These are phyloP conservation scores for Lysiphlebus fabarum DNA, from an alignment of 1,140 invertebrate genomes.

Conservation along the genomic window DNA sequence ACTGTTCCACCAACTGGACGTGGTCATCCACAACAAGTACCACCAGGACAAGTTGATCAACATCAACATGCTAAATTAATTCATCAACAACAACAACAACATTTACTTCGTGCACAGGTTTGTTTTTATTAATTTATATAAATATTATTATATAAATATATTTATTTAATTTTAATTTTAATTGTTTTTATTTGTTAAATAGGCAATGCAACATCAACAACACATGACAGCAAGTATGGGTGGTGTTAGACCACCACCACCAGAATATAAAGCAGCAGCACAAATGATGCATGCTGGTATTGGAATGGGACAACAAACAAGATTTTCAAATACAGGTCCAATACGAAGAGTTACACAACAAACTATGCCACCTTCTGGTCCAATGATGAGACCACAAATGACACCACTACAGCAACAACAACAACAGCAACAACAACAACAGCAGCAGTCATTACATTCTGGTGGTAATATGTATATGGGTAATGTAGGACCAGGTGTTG, in stretches of 20 bases:
- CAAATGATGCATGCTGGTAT: slow-evolving; percentile 61
- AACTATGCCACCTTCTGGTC: slow-evolving; percentile 67
- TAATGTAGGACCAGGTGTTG: slow-evolving; percentile 17
- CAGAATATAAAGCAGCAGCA: slow-evolving; percentile 69
- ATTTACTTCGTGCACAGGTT: slow-evolving; percentile 57
- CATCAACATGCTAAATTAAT: slow-evolving; percentile 64
- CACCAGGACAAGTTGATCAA: slow-evolving; percentile 49
- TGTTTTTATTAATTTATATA: neutral
- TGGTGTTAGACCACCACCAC: slow-evolving; percentile 65
- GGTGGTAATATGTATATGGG: slow-evolving; percentile 51
- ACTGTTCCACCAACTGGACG: slow-evolving; percentile 31
- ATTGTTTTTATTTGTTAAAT: slow-evolving; percentile 24
- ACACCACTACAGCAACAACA: slow-evolving; percentile 56
- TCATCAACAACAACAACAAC: slow-evolving; percentile 57
- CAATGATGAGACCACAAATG: slow-evolving; percentile 67
- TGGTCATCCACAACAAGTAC: slow-evolving; percentile 46
- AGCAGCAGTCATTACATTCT: slow-evolving; percentile 52
- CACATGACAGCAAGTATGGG: slow-evolving; percentile 52
- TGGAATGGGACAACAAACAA: slow-evolving; percentile 51
- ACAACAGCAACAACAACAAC: slow-evolving; percentile 53
- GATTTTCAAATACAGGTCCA: slow-evolving; percentile 55
- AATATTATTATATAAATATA: neutral
- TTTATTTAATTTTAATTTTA: slow-evolving; percentile 5
- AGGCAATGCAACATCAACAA: slow-evolving; percentile 52
- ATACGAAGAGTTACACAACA: slow-evolving; percentile 65